Conservation (phyloP, 2,113 vertebrate genomes). For the Charadrius vociferus region DNA sequence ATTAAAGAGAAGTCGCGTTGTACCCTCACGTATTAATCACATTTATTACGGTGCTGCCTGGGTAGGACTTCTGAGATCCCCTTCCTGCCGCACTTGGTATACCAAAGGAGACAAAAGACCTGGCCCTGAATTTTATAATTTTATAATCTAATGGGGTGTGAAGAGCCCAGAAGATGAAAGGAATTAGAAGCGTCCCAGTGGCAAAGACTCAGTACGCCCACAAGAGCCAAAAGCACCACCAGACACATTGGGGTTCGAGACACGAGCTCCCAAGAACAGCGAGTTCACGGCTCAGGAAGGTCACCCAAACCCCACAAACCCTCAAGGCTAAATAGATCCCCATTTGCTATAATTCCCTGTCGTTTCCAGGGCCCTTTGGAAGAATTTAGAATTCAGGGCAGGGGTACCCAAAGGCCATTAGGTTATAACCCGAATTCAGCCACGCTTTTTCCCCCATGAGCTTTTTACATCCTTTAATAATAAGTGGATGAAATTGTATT, state of each 20-base stretch:
- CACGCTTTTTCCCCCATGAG: background rate
- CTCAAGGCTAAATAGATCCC: background rate
- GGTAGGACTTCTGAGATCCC: background rate
- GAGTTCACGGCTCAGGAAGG: background rate
- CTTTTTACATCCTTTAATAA: background rate
- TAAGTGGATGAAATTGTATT: background rate
- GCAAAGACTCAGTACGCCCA: background rate
- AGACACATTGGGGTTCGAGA: background rate
- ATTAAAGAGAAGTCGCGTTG: accelerated
- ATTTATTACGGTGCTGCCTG: background rate
- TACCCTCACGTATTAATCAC: background rate
- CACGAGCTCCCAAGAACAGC: background rate
- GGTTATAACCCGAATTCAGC: background rate
- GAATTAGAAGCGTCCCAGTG: background rate
- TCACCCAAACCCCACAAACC: background rate
- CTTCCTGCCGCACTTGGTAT: background rate
- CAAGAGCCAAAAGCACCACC: background rate
- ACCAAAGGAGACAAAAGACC: background rate
- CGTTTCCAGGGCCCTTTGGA: background rate
- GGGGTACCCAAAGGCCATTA: background rate
- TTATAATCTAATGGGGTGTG: accelerated
- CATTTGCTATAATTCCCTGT: background rate
- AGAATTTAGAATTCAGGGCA: background rate
- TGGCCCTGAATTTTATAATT: no score
- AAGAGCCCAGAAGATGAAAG: background rate